These are phyloP conservation scores for Drosophila sordidula DNA, from an alignment of 2,888 invertebrate species.

Conservation along the genomic window DNA sequence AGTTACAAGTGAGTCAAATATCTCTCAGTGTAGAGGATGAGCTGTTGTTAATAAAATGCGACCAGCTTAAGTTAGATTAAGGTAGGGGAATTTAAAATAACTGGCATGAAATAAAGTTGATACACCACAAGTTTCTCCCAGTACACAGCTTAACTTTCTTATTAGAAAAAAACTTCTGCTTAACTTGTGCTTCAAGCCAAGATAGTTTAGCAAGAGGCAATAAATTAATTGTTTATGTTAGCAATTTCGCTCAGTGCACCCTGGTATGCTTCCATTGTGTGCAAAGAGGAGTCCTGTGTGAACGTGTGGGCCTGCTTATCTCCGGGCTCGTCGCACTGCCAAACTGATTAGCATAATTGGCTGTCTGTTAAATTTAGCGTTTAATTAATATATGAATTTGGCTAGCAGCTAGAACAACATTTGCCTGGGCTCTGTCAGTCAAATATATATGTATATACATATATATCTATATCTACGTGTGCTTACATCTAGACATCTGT, in stretches of 20 bases:
- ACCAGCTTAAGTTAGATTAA: too few relatives aligned
- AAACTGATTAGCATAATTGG: constrained; percentile 75
- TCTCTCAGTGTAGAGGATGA: too few relatives aligned
- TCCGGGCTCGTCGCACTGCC: constrained; percentile 18
- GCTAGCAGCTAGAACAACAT: constrained; percentile 29
- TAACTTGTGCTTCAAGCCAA: too few relatives aligned
- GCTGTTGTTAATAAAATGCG: too few relatives aligned
- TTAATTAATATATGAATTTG: constrained; percentile 74
- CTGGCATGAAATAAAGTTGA: neutral
- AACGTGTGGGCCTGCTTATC: constrained; percentile 42
- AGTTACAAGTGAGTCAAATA: too few relatives aligned
- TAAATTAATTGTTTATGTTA: neutral
- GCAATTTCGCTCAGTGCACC: constrained; percentile 35
- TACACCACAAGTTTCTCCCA: neutral
- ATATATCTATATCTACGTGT: neutral
- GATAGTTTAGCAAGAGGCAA: too few relatives aligned
- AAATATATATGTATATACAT: neutral
- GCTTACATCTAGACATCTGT: neutral
- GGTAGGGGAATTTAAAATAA: too few relatives aligned
- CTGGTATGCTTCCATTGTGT: constrained; percentile 16
- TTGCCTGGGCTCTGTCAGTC: constrained; percentile 14
- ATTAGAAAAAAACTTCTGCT: neutral
- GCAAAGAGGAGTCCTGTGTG: constrained; percentile 11
- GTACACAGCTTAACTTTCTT: neutral
- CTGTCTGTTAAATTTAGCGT: constrained; percentile 78